Evolutionary conservation across 2,797 vertebrate genomes (phyloP).

Genomic region (Onychomys torridus): DNA sequence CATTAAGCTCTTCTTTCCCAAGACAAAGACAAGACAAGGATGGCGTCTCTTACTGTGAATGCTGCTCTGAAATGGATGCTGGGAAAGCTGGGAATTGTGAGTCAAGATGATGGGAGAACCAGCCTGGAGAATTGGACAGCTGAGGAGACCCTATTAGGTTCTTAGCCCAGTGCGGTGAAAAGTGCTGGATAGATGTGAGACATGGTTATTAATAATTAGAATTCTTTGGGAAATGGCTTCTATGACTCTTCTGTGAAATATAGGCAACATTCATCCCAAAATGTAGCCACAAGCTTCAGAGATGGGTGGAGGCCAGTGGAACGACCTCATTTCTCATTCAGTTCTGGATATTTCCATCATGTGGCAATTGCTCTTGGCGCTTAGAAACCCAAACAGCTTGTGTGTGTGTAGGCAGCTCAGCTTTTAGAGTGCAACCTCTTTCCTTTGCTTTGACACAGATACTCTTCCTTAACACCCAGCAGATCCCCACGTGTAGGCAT

Average conservation of each 20-base stretch:
- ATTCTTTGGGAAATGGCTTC: background rate
- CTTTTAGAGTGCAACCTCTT: conserved; percentile 7
- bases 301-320: background rate
- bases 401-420: background rate
- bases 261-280: background rate
- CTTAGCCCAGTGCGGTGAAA: background rate
- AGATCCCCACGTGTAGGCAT: conserved; percentile 24
- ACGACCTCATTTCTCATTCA: background rate
- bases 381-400: background rate
- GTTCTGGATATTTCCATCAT: background rate
- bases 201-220: background rate
- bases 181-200: background rate
- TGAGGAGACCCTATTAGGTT: background rate
- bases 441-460: conserved; percentile 65
- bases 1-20: background rate
- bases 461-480: conserved; percentile 74
- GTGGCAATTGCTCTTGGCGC: background rate
- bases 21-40: background rate
- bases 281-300: background rate
- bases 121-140: background rate
- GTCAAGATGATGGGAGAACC: background rate
- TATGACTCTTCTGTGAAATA: background rate
- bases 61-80: background rate
- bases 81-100: background rate
- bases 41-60: accelerated